phyloP scores from a whole-genome alignment of 2,113 vertebrate species.

The Protobothrops mucrosquamatus region DNA sequence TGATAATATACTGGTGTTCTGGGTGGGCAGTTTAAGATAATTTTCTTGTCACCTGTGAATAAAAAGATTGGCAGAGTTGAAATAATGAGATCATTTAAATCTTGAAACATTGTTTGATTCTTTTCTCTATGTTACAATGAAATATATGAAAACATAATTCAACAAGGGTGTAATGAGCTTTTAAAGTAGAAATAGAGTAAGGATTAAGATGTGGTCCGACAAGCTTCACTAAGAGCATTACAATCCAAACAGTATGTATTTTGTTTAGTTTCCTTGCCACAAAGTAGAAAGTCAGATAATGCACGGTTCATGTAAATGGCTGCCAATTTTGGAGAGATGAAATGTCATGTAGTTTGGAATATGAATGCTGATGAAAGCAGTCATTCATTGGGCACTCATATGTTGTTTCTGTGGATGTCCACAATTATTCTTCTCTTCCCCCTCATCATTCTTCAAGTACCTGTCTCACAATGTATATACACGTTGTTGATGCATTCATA shows the following conservation, averaged over 20 bases:
- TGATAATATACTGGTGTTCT: constrained; percentile 59
- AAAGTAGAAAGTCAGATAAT: constrained; percentile 39
- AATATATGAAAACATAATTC: background rate
- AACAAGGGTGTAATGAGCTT: background rate
- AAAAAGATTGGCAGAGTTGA: constrained; percentile 55
- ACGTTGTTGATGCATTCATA: background rate
- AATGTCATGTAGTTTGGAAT: background rate
- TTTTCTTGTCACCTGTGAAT: constrained; percentile 63
- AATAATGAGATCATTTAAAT: constrained; percentile 58
- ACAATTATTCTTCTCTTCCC: background rate
- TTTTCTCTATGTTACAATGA: background rate
- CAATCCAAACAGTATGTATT: constrained; percentile 16
- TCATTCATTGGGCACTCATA: background rate
- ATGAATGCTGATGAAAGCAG: background rate
- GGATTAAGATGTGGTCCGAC: constrained; percentile 33
- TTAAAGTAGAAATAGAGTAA: background rate
- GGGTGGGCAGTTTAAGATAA: constrained; percentile 54
- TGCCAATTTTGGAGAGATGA: background rate
- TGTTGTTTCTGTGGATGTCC: background rate
- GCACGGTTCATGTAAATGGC: constrained; percentile 28
- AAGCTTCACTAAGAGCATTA: constrained; percentile 22
- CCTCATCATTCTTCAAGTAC: background rate
- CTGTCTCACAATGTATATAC: background rate
- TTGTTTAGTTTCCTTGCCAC: constrained; percentile 28
- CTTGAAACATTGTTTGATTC: constrained; percentile 52